Percentiles rank a stretch among this genome's conserved stretches.
Conservation (phyloP, 53 echinoderm and acorn worm genomes). For the Paracentrotus lividus region DNA sequence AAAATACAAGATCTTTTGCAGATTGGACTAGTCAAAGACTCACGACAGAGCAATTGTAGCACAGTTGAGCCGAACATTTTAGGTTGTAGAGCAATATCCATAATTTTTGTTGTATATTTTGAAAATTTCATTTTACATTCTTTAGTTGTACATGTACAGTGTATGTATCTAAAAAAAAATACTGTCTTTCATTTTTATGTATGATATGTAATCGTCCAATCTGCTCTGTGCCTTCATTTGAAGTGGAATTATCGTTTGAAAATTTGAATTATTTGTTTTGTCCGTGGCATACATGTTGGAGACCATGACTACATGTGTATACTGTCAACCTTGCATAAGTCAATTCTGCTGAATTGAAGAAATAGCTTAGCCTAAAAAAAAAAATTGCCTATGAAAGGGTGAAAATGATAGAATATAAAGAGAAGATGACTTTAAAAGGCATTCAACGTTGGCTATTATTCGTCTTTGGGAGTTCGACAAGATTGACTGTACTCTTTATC, state of each 20-base stretch:
- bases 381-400: too few species aligned
- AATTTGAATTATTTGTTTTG: background rate
- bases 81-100: background rate
- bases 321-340: too few species aligned
- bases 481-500: too few species aligned
- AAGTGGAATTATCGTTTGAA: background rate
- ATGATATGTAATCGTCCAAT: background rate
- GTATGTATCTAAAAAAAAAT: background rate
- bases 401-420: too few species aligned
- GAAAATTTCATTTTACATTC: background rate
- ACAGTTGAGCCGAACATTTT: background rate
- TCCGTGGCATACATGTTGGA: background rate
- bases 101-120: background rate
- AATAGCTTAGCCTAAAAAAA: too few species aligned
- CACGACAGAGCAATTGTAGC: background rate
- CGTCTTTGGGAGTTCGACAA: too few species aligned
- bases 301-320: background rate
- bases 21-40: background rate
- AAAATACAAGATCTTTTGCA: background rate
- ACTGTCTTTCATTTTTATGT: conserved; percentile 34
- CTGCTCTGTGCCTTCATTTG: conserved; percentile 20
- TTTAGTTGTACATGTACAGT: background rate
- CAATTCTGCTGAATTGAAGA: too few species aligned
- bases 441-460: too few species aligned
- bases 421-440: too few species aligned